Base-by-base conservation (phyloP, 2,888 invertebrate species). In the Petrolisthes cinctipes region DNA sequence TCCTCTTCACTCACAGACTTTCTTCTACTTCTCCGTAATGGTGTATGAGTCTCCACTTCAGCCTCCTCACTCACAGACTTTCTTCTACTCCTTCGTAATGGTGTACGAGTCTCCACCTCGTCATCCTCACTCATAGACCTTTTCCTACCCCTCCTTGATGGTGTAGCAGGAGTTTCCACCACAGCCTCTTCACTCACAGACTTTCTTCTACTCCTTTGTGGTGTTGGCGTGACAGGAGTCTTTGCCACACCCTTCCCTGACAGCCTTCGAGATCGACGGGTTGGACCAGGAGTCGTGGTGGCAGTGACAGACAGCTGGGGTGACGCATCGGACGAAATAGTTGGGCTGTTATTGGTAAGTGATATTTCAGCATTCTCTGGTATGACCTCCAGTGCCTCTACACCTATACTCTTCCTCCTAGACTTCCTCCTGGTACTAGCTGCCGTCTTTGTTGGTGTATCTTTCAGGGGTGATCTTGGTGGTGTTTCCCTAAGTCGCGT, bases 331-430 rank as follows among this genome's bases (percentile, higher is more conserved):
- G 54, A 9, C 11, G 6, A 54, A 61, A 9, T 61, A 17, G 61
- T 17, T 61, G 61, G 61, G 17, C 17, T 61, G 17, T 14, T 17
- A 61, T 61, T 17, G 9, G 61, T 61, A 76, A 51, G 17, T 53
- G 79, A 79, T n/a, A 79, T 17, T 79, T 83, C 68, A 66, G 80
- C 66, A 75, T 88, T 73, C 80, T 88, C 87, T 54, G 66, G 57
- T 73, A 88, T 88, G 17, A 84, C 81, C 37, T 83, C 87, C 57
- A 88, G 66, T 17, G 20, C 51, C 56, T 86, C 86, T 5, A 71
- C n/a, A 7, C 56, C 75, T 23, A 53, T 23, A 68, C 61, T 57
- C 56, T 17, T 56, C 53, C 81, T 81, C 20, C 73, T 75, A 4
- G 84, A 73, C 14, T 53, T 88, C 23, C 80, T 88, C n/a, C 80